Conservation (phyloP, 1,140 invertebrate species). For the Drosophila kohkoa region DNA sequence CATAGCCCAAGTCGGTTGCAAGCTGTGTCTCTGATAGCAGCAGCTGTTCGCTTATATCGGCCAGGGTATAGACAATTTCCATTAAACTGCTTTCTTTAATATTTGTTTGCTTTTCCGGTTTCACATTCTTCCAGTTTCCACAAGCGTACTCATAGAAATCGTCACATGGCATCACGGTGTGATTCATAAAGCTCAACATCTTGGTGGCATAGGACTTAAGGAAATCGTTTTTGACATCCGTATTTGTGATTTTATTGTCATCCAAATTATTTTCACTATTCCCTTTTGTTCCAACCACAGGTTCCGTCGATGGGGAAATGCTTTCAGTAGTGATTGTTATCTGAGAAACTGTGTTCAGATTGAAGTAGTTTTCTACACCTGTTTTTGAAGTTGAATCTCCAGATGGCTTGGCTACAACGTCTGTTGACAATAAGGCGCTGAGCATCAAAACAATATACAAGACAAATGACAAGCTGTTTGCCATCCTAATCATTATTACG, state of each 20-base stretch:
- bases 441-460: conserved; percentile 12
- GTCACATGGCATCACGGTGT: conserved; percentile 88
- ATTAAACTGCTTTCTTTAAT: conserved; percentile 70
- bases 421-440: neutral
- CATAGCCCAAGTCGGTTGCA: conserved; percentile 55
- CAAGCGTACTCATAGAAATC: conserved; percentile 90
- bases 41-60: conserved; percentile 52
- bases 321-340: neutral
- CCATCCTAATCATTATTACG: conserved; percentile 1
- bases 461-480: conserved; percentile 9
- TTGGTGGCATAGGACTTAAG: conserved; percentile 83
- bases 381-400: neutral
- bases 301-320: too few species aligned
- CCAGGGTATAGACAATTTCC: conserved; percentile 65
- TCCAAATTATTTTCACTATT: neutral
- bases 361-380: neutral
- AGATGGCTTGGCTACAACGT: conserved; percentile 43
- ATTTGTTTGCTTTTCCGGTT: conserved; percentile 23
- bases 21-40: conserved; percentile 33
- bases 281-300: neutral
- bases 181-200: conserved; percentile 86
- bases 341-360: neutral
- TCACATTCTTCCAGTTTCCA: conserved; percentile 86
- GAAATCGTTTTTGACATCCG: conserved; percentile 30
- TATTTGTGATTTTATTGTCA: conserved; percentile 40